These are phyloP conservation scores for Pantala flavescens DNA, from an alignment of 1,140 invertebrate species.

Conservation along the genomic window DNA sequence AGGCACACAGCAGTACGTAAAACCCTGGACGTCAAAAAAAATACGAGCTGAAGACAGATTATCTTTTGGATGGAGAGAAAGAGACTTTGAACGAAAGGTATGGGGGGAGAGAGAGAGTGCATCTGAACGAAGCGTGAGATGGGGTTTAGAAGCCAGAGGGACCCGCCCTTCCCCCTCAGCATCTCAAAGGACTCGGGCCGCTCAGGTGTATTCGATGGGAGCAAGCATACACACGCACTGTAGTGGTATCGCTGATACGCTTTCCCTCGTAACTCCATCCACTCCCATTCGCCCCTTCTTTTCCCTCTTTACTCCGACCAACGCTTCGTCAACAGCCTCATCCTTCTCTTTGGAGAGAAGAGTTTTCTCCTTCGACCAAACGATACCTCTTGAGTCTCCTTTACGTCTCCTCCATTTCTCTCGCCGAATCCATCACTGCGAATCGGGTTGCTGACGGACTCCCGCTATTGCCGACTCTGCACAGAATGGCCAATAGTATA, in stretches of 20 bases:
- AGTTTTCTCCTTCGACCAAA: not conserved
- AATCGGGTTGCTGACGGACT: too few relatives aligned
- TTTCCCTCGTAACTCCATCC: slow-evolving; percentile 7
- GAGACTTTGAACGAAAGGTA: not conserved
- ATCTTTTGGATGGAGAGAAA: not conserved
- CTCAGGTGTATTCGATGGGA: not conserved
- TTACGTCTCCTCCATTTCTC: too few relatives aligned
- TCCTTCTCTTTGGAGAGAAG: not conserved
- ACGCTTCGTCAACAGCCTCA: not conserved
- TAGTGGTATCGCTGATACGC: not conserved
- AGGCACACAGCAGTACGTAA: too few relatives aligned
- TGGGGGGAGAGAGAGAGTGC: not conserved
- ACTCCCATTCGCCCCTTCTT: not conserved
- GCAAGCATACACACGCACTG: not conserved
- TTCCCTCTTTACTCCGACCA: not conserved
- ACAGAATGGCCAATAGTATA: too few relatives aligned
- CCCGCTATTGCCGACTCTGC: too few relatives aligned
- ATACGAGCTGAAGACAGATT: not conserved
- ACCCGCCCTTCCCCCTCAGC: not conserved
- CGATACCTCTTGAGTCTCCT: too few relatives aligned
- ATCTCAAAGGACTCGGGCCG: not conserved
- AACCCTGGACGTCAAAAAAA: too few relatives aligned
- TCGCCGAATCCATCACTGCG: too few relatives aligned
- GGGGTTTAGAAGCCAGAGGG: not conserved
- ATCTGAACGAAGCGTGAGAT: not conserved